Evolutionary conservation across 1,140 invertebrate genomes (phyloP).

Genomic region (Drosophila pectinifera): DNA sequence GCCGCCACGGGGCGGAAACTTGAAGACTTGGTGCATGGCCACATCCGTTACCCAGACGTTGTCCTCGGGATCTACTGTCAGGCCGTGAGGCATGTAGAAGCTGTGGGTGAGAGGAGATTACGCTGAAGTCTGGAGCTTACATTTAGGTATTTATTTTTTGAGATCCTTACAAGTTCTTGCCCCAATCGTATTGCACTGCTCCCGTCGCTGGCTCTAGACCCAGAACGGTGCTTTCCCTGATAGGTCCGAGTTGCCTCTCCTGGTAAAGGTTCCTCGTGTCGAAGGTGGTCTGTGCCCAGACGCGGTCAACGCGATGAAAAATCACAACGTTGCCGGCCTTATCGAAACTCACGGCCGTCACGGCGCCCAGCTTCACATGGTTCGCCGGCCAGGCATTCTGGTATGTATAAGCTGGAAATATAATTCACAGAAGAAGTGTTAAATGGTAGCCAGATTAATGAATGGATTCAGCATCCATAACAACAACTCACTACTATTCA

Average conservation of each 20-base stretch:
- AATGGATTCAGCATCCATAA: not conserved
- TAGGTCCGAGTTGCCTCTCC: conserved; percentile 88
- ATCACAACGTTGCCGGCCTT: conserved; percentile 90
- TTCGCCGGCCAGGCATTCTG: conserved; percentile 86
- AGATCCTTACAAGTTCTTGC: conserved; percentile 88
- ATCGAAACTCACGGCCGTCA: conserved; percentile 92
- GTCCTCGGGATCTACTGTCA: conserved; percentile 92
- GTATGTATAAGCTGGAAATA: conserved; percentile 68
- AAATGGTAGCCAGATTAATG: not conserved
- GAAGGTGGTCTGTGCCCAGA: conserved; percentile 91
- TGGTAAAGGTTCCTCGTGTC: conserved; percentile 87
- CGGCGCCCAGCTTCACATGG: conserved; percentile 89
- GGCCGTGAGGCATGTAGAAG: conserved; percentile 97
- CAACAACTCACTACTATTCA: conserved; percentile 70
- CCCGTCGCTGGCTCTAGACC: conserved; percentile 90
- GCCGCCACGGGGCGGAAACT: conserved; percentile 87
- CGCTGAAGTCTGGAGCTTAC: not conserved
- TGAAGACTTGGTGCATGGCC: conserved; percentile 96
- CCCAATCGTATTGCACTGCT: conserved; percentile 90
- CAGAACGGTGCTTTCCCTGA: conserved; percentile 90
- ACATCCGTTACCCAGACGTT: conserved; percentile 97
- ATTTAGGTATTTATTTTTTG: not conserved
- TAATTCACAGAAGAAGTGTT: not conserved
- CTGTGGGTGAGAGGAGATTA: conserved; percentile 85
- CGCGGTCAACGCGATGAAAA: conserved; percentile 92